Percentiles rank a stretch among this genome's conserved stretches.
These are phyloP conservation scores for Melinaea menophilus DNA, from an alignment of 2,888 invertebrate species.

Conservation along the genomic window DNA sequence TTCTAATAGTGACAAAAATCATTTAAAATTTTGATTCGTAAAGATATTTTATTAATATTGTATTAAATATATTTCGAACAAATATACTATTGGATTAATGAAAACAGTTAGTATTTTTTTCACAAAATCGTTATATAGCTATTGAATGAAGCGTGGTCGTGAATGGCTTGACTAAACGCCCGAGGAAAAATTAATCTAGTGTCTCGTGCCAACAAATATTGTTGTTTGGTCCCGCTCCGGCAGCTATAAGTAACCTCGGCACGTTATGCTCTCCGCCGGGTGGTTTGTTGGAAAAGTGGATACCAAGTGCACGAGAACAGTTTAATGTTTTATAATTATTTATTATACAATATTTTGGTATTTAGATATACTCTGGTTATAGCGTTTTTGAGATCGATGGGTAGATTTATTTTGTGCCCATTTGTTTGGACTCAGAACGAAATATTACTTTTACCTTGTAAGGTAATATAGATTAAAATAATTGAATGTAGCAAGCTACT, in stretches of 20 bases:
- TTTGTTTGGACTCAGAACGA: too few species aligned
- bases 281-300: conserved; percentile 69
- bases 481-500: neutral
- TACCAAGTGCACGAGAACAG: conserved; percentile 39
- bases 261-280: conserved; percentile 66
- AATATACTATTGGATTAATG: too few species aligned
- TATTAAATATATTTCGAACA: too few species aligned
- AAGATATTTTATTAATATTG: too few species aligned
- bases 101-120: too few species aligned
- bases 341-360: neutral
- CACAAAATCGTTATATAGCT: too few species aligned
- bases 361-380: too few species aligned
- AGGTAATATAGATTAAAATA: conserved; percentile 1
- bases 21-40: too few species aligned
- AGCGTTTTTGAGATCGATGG: too few species aligned
- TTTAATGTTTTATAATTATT: conserved; percentile 34
- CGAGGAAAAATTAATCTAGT: conserved; percentile 70
- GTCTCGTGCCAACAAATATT: conserved; percentile 68
- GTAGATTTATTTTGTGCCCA: too few species aligned
- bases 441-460: neutral
- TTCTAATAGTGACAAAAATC: too few species aligned
- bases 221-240: conserved; percentile 64
- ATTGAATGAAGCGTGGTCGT: conserved; percentile 15
- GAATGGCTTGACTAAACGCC: conserved; percentile 53
- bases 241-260: conserved; percentile 66